These are phyloP conservation scores for Agrochola litura DNA, from an alignment of 2,888 invertebrate genomes.

Conservation along the genomic window DNA sequence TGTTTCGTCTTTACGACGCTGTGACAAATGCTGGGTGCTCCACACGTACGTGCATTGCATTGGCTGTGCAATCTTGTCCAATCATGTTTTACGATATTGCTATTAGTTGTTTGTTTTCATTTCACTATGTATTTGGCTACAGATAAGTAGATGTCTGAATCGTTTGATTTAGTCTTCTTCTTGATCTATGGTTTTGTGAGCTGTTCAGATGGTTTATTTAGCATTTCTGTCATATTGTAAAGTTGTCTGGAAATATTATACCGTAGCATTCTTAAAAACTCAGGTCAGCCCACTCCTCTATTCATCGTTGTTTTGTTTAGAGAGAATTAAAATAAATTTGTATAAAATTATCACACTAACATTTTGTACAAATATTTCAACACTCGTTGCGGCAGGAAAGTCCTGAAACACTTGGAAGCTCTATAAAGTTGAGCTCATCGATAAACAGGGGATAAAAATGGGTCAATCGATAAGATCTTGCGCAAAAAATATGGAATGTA, in stretches of 20 bases:
- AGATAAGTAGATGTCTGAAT: background rate
- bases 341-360: background rate
- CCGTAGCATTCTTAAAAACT: conserved; percentile 20
- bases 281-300: background rate
- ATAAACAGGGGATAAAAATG: conserved; percentile 13
- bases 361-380: conserved; percentile 4
- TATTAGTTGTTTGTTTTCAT: conserved; percentile 40
- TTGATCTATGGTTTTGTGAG: background rate
- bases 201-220: background rate
- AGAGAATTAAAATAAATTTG: background rate
- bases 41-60: conserved; percentile 14
- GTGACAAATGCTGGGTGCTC: conserved; percentile 35
- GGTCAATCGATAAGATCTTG: conserved; percentile 4
- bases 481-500: conserved; percentile 15
- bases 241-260: conserved; percentile 2
- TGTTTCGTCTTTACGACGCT: conserved; percentile 47
- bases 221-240: background rate
- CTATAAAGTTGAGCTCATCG: background rate
- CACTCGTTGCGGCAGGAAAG: background rate
- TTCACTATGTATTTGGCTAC: conserved; percentile 13
- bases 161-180: conserved; percentile 9
- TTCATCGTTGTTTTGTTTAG: conserved; percentile 15
- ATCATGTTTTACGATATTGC: conserved; percentile 46
- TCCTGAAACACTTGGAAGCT: background rate
- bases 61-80: conserved; percentile 41